Evolutionary conservation across 2,797 vertebrate genomes (phyloP).

Genomic region (Chromobotia macracanthus): DNA sequence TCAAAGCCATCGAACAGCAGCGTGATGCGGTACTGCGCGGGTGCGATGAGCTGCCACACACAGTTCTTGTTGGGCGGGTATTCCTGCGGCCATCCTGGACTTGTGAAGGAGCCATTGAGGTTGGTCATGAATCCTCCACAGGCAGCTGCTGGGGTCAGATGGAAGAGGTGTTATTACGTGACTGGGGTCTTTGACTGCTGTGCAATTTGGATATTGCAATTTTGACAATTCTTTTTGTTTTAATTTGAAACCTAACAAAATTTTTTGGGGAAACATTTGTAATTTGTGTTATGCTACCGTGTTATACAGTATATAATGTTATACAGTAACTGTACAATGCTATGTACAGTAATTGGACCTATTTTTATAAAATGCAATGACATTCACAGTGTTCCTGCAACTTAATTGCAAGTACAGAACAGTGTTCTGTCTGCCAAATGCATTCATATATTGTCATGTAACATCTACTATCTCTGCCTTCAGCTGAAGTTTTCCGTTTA

Average conservation of each 20-base stretch:
- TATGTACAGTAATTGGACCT: no score
- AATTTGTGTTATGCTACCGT: no score
- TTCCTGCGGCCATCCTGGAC: constrained; percentile 96
- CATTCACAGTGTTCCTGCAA: no score
- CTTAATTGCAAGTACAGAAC: no score
- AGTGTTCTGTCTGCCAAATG: no score
- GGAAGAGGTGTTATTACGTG: neutral
- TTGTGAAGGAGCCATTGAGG: constrained; percentile 96
- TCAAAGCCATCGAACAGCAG: constrained; percentile 96
- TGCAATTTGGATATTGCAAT: neutral
- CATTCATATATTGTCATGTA: neutral
- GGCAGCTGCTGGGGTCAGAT: constrained; percentile 79
- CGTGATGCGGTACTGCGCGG: constrained; percentile 96
- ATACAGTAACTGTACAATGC: no score
- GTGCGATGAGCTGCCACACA: constrained; percentile 97
- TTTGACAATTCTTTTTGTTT: no score
- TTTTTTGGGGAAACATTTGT: no score
- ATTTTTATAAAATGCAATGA: no score
- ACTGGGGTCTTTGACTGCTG: neutral
- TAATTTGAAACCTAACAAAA: no score
- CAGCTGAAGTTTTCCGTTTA: no score
- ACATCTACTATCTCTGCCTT: neutral
- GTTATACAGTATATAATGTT: no score
- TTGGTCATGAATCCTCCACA: constrained; percentile 98
- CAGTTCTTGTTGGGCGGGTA: constrained; percentile 99